A percentile compares a stretch with the other conserved stretches of the same genome.
Evolutionary conservation across 37 sponge, comb jelly and placozoan species (phyloP).

Genomic region (Bolinopsis microptera): DNA sequence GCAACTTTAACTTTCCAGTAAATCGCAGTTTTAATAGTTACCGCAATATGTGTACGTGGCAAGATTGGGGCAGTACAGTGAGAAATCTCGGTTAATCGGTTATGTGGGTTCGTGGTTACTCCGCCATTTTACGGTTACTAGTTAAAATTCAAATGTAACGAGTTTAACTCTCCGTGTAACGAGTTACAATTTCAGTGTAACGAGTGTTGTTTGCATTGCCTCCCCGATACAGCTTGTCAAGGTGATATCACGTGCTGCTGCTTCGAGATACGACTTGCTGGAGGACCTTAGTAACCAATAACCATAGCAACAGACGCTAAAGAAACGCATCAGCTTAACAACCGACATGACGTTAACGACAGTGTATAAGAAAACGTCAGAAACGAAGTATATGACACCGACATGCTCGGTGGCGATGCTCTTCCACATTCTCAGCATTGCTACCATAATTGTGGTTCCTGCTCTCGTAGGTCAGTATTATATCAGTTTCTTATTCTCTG

Average conservation of each 20-base stretch:
- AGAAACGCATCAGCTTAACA: background rate
- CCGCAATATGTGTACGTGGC: no score
- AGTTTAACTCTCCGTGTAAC: no score
- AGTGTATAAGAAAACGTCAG: background rate
- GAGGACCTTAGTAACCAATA: background rate
- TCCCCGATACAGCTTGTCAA: conserved; percentile 18
- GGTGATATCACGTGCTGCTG: conserved; percentile 46
- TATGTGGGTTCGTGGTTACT: no score
- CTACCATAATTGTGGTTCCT: background rate
- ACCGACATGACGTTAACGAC: conserved; percentile 6
- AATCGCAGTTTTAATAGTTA: no score
- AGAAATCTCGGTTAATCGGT: no score
- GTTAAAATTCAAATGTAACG: no score
- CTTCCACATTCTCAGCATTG: conserved; percentile 20
- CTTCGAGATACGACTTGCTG: conserved; percentile 43
- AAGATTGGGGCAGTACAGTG: no score
- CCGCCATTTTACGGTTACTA: no score
- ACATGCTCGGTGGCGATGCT: conserved; percentile 11
- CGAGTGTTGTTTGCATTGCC: conserved; percentile 21
- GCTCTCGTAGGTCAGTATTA: background rate
- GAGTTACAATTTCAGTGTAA: conserved; percentile 19
- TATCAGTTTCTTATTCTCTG: no score
- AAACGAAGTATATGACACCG: conserved; percentile 20
- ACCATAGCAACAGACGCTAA: background rate
- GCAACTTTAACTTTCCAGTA: no score